Conservation (phyloP, 2,113 vertebrate genomes). For the Noctilio leporinus region DNA sequence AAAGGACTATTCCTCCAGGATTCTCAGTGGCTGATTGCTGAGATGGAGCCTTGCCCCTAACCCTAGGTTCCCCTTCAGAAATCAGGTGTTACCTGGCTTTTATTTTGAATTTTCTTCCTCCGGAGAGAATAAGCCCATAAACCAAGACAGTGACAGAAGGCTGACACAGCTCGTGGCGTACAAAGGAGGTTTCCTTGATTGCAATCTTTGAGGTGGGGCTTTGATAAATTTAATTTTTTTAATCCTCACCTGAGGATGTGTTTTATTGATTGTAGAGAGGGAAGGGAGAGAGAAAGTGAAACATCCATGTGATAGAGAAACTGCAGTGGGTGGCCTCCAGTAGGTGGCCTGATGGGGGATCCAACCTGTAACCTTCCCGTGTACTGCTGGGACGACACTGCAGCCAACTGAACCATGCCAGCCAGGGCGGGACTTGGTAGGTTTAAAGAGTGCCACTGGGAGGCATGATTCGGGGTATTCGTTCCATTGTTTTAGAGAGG, state of each 20-base stretch:
- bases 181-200: not conserved
- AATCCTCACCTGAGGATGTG: not conserved
- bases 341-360: too few relatives aligned
- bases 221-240: not conserved
- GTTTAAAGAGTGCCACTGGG: not conserved
- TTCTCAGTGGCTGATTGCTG: not conserved
- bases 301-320: too few relatives aligned
- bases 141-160: not conserved
- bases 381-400: too few relatives aligned
- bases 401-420: not conserved
- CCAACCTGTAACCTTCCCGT: too few relatives aligned
- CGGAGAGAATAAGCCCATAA: not conserved
- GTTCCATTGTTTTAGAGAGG: too few relatives aligned
- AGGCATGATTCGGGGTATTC: not conserved
- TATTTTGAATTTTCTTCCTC: not conserved
- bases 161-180: not conserved
- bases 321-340: too few relatives aligned
- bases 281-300: too few relatives aligned
- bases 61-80: not conserved
- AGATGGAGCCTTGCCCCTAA: not conserved
- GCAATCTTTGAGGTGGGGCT: too few relatives aligned
- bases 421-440: not conserved
- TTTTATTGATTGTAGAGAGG: too few relatives aligned
- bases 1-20: not conserved
- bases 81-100: not conserved